Percentiles rank a stretch among this genome's conserved stretches.
phyloP scores from a whole-genome alignment of 2,888 invertebrate genomes.

The Alsophila aescularia region DNA sequence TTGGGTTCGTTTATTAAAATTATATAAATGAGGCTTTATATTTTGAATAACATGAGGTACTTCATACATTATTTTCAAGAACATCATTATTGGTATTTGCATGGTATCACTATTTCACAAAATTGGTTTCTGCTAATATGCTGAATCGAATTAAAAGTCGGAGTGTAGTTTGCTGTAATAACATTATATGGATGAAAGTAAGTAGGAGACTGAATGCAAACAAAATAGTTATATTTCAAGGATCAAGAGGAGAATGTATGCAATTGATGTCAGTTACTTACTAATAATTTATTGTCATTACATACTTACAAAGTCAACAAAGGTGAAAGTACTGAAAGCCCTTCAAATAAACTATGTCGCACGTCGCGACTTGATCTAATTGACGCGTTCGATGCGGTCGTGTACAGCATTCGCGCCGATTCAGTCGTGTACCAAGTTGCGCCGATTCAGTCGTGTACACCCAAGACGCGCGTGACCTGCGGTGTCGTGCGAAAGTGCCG shows the following conservation, averaged over 20 bases:
- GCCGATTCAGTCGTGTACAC: slow-evolving; percentile 27
- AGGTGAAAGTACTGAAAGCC: slow-evolving; percentile 20
- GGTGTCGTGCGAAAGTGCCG: slow-evolving; percentile 41
- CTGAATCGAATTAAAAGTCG: too few relatives aligned
- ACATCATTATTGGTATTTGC: too few relatives aligned
- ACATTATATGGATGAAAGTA: too few relatives aligned
- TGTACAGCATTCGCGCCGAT: slow-evolving; percentile 24
- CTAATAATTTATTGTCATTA: slow-evolving; percentile 7
- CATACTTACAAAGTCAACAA: slow-evolving; percentile 8
- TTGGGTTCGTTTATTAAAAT: too few relatives aligned
- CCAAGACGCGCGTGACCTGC: slow-evolving; percentile 42
- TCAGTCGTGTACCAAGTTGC: slow-evolving; percentile 31
- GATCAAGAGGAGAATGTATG: background rate
- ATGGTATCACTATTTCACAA: too few relatives aligned
- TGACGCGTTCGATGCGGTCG: slow-evolving; percentile 38
- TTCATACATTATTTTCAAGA: too few relatives aligned
- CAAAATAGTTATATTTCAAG: background rate
- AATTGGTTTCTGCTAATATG: too few relatives aligned
- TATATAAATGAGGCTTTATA: too few relatives aligned
- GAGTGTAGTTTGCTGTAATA: too few relatives aligned
- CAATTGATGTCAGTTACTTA: background rate
- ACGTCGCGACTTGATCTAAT: slow-evolving; percentile 44
- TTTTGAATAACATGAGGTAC: too few relatives aligned
- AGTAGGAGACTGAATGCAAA: too few relatives aligned
- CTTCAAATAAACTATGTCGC: slow-evolving; percentile 8